A percentile compares a stretch with the other conserved stretches of the same genome.
phyloP scores from a whole-genome alignment of 2,797 vertebrate species.

The Diglossa cyanea region DNA sequence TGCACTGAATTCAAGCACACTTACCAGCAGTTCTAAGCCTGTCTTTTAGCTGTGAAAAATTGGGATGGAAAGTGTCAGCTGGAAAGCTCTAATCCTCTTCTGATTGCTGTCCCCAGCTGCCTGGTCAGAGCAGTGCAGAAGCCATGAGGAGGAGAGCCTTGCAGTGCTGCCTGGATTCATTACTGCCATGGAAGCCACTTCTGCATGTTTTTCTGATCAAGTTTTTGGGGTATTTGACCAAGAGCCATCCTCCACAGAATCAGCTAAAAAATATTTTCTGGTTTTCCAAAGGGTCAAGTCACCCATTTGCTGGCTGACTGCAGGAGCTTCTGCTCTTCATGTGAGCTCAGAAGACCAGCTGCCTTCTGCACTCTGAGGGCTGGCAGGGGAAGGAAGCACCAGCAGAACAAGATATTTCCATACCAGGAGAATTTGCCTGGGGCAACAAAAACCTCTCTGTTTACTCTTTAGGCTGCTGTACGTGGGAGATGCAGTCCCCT shows the following conservation, averaged over 20 bases:
- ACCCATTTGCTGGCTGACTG: not conserved
- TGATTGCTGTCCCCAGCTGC: not conserved
- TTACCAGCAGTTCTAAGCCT: not conserved
- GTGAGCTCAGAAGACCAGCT: not conserved
- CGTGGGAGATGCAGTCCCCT: not conserved
- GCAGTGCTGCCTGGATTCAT: rapidly evolving
- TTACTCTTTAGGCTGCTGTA: not conserved
- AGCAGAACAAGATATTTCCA: not conserved
- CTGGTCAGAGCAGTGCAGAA: not conserved
- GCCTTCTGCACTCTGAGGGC: not conserved
- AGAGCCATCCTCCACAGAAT: not conserved
- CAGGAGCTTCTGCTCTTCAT: not conserved
- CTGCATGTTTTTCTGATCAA: not conserved
- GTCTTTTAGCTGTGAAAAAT: not conserved
- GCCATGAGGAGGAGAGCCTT: not conserved
- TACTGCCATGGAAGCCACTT: not conserved
- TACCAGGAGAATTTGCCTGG: not conserved
- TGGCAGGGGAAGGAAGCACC: not conserved
- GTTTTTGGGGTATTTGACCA: not conserved
- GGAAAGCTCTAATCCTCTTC: not conserved
- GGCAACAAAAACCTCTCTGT: not conserved
- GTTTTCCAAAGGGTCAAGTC: not conserved
- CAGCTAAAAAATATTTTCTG: not conserved
- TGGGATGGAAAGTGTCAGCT: not conserved
- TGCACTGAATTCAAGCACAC: not conserved